Evolutionary conservation across 2,113 vertebrate genomes (phyloP).

Genomic region (Sinocyclocheilus anshuiensis): DNA sequence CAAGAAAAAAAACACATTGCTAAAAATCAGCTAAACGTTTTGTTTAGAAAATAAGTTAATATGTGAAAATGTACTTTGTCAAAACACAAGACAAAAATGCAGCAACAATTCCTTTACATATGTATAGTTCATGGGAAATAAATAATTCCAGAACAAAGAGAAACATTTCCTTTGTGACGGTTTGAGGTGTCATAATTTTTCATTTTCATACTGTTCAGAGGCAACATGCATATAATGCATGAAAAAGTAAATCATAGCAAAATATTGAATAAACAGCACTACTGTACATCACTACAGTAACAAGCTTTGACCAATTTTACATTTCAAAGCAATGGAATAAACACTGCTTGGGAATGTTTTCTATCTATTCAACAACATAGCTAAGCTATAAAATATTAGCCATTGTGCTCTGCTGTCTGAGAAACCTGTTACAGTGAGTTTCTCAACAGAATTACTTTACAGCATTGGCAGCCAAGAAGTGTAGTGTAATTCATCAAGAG

Average conservation of each 20-base stretch:
- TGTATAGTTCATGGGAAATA: not conserved
- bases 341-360: not conserved
- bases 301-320: not conserved
- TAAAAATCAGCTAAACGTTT: not conserved
- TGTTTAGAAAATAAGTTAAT: not conserved
- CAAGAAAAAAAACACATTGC: not conserved
- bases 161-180: not conserved
- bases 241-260: not conserved
- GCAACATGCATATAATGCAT: conserved; percentile 23
- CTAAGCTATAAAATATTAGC: not conserved
- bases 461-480: conserved; percentile 15
- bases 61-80: not conserved
- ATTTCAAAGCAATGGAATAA: not conserved
- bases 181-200: not conserved
- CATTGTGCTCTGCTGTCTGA: not conserved
- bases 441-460: not conserved
- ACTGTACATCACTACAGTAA: not conserved
- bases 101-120: not conserved
- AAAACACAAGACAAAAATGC: not conserved
- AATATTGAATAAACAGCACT: not conserved
- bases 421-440: not conserved
- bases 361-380: not conserved
- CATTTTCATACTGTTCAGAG: not conserved
- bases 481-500: not conserved
- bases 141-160: not conserved